phyloP scores from a whole-genome alignment of 2,797 vertebrate genomes.

The Cheirogaleus major region DNA sequence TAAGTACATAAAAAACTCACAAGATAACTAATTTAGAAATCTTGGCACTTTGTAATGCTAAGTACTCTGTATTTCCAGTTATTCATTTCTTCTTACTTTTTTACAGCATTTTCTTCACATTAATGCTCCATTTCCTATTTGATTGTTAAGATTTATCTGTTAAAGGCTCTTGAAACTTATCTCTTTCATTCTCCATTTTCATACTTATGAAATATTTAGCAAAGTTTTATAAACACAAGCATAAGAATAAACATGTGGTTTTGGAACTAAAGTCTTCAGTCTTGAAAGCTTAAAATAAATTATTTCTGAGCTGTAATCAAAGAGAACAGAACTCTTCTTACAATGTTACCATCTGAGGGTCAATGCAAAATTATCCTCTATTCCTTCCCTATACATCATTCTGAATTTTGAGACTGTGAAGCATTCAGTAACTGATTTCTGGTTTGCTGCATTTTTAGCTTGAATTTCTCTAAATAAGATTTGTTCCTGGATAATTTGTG shows the following conservation, averaged over 20 bases:
- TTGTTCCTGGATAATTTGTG: conserved; percentile 19
- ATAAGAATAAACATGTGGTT: not conserved
- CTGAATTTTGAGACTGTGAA: not conserved
- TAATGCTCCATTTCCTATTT: conserved; percentile 33
- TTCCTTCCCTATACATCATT: not conserved
- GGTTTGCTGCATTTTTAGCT: not conserved
- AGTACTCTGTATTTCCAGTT: not conserved
- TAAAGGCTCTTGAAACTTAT: conserved; percentile 37
- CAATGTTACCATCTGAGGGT: not conserved
- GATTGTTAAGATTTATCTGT: conserved; percentile 30
- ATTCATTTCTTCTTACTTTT: conserved; percentile 18
- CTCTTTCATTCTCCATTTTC: conserved; percentile 5
- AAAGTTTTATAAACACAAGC: conserved; percentile 38
- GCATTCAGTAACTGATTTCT: not conserved
- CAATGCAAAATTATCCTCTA: not conserved
- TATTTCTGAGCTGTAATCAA: conserved; percentile 30
- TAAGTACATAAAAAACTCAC: conserved; percentile 37
- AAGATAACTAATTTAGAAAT: conserved; percentile 54
- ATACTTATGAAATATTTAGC: conserved; percentile 47
- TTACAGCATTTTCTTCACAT: conserved; percentile 13
- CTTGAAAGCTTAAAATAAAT: conserved; percentile 15
- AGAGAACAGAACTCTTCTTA: not conserved
- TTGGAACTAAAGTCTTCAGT: conserved; percentile 6
- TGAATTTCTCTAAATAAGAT: conserved; percentile 15
- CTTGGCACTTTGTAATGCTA: conserved; percentile 36